Conservation (phyloP, 1,140 invertebrate species). For the Caenorhabditis latens region DNA sequence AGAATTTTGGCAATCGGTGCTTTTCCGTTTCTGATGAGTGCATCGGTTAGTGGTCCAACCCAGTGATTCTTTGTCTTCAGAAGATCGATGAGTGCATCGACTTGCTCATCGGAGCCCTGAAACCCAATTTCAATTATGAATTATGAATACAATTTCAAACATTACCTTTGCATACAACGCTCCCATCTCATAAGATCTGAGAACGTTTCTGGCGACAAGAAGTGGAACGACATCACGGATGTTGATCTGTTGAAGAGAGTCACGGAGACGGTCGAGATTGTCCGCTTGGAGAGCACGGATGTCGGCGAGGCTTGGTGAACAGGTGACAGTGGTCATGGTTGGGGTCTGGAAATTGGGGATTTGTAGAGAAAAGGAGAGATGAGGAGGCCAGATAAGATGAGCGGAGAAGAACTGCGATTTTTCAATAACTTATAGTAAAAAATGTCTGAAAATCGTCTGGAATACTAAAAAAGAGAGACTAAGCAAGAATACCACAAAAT, state of each 20-base stretch:
- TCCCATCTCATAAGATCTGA: conserved; percentile 72
- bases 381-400: not conserved
- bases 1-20: conserved; percentile 64
- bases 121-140: not conserved
- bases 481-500: too few species aligned
- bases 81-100: conserved; percentile 74
- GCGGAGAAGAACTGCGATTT: too few species aligned
- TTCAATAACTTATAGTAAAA: too few species aligned
- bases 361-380: not conserved
- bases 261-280: conserved; percentile 69
- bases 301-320: conserved; percentile 68
- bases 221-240: conserved; percentile 71
- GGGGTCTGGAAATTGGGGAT: not conserved
- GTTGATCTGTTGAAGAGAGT: conserved; percentile 65
- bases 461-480: too few species aligned
- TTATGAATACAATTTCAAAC: not conserved
- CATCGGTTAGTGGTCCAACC: conserved; percentile 72
- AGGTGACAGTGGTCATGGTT: conserved; percentile 53
- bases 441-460: too few species aligned
- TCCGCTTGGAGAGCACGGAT: conserved; percentile 68
- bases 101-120: conserved; percentile 61
- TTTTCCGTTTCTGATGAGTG: conserved; percentile 73
- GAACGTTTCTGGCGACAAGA: conserved; percentile 73
- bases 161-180: conserved; percentile 72
- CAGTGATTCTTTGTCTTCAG: conserved; percentile 75